Conservation (phyloP, 1,140 invertebrate species). For the Sinella curviseta region DNA sequence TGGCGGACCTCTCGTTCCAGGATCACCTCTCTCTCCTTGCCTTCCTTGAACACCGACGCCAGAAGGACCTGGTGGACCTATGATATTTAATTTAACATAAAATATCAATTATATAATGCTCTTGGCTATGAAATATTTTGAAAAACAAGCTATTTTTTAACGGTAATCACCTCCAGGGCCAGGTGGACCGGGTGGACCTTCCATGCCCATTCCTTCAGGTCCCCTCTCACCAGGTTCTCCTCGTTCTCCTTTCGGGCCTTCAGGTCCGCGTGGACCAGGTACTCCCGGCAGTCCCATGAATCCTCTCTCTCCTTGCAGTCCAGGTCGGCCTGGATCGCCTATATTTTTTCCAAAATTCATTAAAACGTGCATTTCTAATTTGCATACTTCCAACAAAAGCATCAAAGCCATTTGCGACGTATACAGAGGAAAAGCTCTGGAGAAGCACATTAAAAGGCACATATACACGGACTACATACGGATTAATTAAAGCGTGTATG, state of each 20-base stretch:
- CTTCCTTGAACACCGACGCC: constrained; percentile 63
- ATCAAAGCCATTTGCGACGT: too few relatives aligned
- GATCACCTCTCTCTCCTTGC: constrained; percentile 61
- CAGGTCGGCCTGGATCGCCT: constrained; percentile 60
- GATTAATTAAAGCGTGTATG: too few relatives aligned
- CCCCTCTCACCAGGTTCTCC: constrained; percentile 74
- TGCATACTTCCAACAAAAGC: constrained; percentile 13
- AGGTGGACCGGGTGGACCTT: constrained; percentile 67
- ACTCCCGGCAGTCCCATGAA: constrained; percentile 62
- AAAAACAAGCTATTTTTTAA: neutral
- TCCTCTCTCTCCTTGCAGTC: constrained; percentile 63
- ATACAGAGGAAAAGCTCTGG: neutral
- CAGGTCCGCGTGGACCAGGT: constrained; percentile 56
- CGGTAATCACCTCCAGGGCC: constrained; percentile 63
- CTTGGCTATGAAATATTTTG: neutral
- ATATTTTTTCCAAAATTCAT: neutral
- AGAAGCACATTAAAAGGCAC: neutral
- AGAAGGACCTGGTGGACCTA: constrained; percentile 64
- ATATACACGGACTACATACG: too few relatives aligned
- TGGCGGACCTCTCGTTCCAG: constrained; percentile 38
- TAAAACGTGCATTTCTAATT: neutral
- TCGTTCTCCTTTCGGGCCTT: constrained; percentile 63
- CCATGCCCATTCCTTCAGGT: constrained; percentile 65
- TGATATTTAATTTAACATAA: constrained; percentile 33
- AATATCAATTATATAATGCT: too few relatives aligned